Conservation (phyloP, 30 jellyfish, hydroid and myxozoan genomes). For the Clytia hemisphaerica region DNA sequence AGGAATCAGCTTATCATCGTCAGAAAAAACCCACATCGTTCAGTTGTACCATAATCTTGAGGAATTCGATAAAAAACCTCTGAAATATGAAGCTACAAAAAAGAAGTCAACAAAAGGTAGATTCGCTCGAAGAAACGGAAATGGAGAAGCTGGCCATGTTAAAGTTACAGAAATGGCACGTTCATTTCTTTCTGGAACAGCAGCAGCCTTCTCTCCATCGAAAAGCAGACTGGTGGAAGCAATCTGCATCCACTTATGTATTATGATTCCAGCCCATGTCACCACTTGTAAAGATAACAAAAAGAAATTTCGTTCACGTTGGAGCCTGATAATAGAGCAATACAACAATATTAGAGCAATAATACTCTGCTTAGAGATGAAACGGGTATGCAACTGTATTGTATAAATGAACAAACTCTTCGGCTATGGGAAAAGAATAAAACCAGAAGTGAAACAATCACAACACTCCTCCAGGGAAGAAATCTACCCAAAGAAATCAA, state of each 20-base stretch:
- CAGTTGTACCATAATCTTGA: slow-evolving; percentile 16
- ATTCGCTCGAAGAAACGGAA: slow-evolving; percentile 6
- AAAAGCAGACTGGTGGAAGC: slow-evolving; percentile 31
- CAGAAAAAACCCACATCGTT: background rate
- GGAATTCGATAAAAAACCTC: slow-evolving; percentile 29
- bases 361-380: no score
- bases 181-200: slow-evolving; percentile 16
- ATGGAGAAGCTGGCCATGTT: slow-evolving; percentile 13
- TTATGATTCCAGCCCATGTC: background rate
- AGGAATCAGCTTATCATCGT: slow-evolving; percentile 11
- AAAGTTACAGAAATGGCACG: slow-evolving; percentile 8
- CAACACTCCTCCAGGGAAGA: background rate
- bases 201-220: slow-evolving; percentile 21
- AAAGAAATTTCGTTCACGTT: background rate
- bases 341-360: slow-evolving; percentile 17
- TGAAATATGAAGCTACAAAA: background rate
- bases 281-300: background rate
- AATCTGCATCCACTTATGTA: slow-evolving; percentile 1
- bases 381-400: no score
- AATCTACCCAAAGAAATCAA: no score
- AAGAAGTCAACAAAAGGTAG: slow-evolving; percentile 13
- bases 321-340: slow-evolving; percentile 6
- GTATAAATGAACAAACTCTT: no score
- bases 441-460: background rate
- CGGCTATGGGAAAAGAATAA: no score